phyloP scores from a whole-genome alignment of 2,113 vertebrate genomes.

The Collichthys lucidus region DNA sequence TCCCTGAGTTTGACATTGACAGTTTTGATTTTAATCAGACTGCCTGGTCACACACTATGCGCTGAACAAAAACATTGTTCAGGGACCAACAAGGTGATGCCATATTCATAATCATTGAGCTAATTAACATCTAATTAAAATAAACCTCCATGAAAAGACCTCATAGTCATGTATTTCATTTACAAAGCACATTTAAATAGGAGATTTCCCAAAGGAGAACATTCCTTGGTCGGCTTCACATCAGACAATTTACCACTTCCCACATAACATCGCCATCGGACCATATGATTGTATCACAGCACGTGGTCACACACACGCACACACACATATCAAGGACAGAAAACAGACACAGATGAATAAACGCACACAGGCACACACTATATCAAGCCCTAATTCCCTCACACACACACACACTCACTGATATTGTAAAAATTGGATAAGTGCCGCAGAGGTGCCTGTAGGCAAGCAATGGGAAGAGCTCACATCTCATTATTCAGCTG shows the following conservation, averaged over 20 bases:
- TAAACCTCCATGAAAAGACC: slow-evolving; percentile 9
- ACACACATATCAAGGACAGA: slow-evolving; percentile 34
- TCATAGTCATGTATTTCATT: slow-evolving; percentile 52
- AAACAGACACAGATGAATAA: slow-evolving; percentile 43
- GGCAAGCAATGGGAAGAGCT: slow-evolving; percentile 42
- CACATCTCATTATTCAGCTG: slow-evolving; percentile 61
- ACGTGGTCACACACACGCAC: not conserved
- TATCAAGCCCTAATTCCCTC: slow-evolving; percentile 47
- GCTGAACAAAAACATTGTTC: slow-evolving; percentile 14
- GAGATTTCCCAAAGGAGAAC: slow-evolving; percentile 52
- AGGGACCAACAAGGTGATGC: slow-evolving; percentile 13
- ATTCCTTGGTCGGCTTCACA: slow-evolving; percentile 53
- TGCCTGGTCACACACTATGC: not conserved
- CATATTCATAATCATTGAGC: slow-evolving; percentile 32
- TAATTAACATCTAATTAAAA: slow-evolving; percentile 61
- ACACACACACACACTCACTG: slow-evolving; percentile 24
- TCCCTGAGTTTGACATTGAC: not conserved
- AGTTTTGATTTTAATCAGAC: not conserved
- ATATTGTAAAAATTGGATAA: slow-evolving; percentile 61
- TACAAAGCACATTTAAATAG: slow-evolving; percentile 52
- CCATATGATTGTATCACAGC: slow-evolving; percentile 35
- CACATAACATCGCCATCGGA: slow-evolving; percentile 34
- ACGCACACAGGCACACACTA: slow-evolving; percentile 26
- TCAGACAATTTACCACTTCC: slow-evolving; percentile 48
- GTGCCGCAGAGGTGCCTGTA: slow-evolving; percentile 43